phyloP scores from a whole-genome alignment of 2,888 invertebrate genomes.

The Lasioglossum pauxillum region DNA sequence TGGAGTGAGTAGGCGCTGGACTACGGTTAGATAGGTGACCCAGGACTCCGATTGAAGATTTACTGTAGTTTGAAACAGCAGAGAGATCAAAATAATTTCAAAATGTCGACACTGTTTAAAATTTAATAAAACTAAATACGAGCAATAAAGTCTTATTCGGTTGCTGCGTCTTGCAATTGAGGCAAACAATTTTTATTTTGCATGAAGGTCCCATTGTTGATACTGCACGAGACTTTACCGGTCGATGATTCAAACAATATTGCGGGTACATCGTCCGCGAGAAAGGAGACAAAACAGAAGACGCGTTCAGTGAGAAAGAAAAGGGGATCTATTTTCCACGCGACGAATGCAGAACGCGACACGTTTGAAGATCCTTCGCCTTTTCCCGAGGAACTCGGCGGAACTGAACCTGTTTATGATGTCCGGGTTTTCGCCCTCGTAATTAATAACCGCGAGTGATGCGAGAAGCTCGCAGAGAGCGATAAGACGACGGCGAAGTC shows the following conservation, averaged over 20 bases:
- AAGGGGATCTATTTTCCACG: neutral
- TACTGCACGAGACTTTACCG: neutral
- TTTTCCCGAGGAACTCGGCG: neutral
- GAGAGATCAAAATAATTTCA: too few relatives aligned
- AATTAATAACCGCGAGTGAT: conserved; percentile 47
- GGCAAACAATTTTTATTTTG: neutral
- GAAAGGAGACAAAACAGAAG: neutral
- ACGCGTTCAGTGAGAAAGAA: neutral
- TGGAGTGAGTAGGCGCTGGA: too few relatives aligned
- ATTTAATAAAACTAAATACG: neutral
- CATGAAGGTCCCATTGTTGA: neutral
- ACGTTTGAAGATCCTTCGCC: neutral
- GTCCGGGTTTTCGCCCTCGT: conserved; percentile 17
- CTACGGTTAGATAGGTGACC: too few relatives aligned
- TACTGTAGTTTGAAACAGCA: too few relatives aligned
- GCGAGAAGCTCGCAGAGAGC: conserved; percentile 11
- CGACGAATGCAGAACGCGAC: neutral
- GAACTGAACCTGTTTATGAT: conserved; percentile 13
- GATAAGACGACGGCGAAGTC: conserved; percentile 34
- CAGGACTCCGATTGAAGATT: too few relatives aligned
- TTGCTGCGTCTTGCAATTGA: neutral
- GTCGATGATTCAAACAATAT: neutral
- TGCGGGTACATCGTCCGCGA: neutral
- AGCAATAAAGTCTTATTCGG: neutral
- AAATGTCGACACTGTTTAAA: too few relatives aligned